Base-by-base conservation (phyloP, 2,797 vertebrate species). In the Enteromius thamalakanensis region DNA sequence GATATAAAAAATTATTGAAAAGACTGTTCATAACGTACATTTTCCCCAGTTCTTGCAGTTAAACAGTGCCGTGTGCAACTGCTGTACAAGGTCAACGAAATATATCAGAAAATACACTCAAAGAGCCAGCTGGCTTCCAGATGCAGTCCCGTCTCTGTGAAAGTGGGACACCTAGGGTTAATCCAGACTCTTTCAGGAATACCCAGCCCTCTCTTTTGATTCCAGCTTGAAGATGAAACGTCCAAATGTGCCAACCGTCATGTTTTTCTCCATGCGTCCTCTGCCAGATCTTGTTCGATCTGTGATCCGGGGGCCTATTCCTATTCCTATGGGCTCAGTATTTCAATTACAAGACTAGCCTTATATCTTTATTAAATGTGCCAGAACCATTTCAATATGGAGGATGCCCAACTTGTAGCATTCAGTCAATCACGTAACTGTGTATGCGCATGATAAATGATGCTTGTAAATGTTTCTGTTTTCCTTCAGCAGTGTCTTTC, bases 101-200 rank as follows among this genome's bases (percentile, higher is more conserved):
- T 37, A 1, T n/a, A 67, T 37, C 49, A 69, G 78, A 69, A 42
- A 51, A 23, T 51, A 14, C 77, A 42, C 8, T 3, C 6, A 26
- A 12, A 37, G 60, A 87, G 47, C 69, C 95, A 94, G 93, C 93
- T 95, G 94, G 88, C 49, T 84, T 85, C 92, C 94, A 95, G 93
- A 94, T 95, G 94, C 88, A 80, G 82, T 47, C n/a, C 34, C 9
- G 47, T 21, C 21, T 81, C 76, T 88, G 86, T 37, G 84, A 89
- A 86, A 87, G 88, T 83, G 84, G 88, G 83, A 88, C 81, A 58
- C 15, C 60, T 32, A 84, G 88, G 90, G 89, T 92, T 90, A 91
- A 89, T 85, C 69, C 69, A 76, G 82, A 53, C 79, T 84, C 85
- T 88, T 87, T 92, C 85, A 89, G 81, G 88, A 90, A 86, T 88